These are phyloP conservation scores for Poecilia picta DNA, from an alignment of 2,797 vertebrate species.

Conservation along the genomic window DNA sequence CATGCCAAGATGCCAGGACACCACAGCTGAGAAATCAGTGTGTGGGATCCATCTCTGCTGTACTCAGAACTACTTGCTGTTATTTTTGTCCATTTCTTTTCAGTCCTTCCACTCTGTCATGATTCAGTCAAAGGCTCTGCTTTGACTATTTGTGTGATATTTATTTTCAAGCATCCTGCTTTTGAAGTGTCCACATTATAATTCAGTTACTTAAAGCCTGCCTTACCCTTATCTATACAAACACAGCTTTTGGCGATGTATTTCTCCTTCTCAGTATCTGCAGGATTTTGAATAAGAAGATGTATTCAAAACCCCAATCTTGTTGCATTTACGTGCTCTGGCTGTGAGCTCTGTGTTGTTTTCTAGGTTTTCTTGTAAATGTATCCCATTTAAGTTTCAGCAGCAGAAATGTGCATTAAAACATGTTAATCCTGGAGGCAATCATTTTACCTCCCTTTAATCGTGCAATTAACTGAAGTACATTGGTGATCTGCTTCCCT, in stretches of 20 bases:
- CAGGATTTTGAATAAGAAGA: neutral
- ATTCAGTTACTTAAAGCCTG: neutral
- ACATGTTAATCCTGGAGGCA: too few relatives aligned
- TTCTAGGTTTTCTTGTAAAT: neutral
- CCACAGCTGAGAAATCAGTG: conserved; percentile 39
- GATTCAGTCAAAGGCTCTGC: conserved; percentile 21
- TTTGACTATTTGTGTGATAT: conserved; percentile 6
- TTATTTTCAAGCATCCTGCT: conserved; percentile 43
- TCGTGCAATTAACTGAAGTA: neutral
- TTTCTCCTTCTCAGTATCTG: neutral
- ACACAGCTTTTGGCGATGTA: neutral
- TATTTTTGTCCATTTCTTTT: conserved; percentile 43
- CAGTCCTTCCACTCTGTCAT: conserved; percentile 17
- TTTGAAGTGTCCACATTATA: conserved; percentile 3
- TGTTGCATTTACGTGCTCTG: neutral
- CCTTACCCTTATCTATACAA: neutral
- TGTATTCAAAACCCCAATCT: neutral
- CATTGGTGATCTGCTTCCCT: neutral
- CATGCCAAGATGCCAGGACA: conserved; percentile 42
- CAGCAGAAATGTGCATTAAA: neutral
- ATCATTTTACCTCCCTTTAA: neutral
- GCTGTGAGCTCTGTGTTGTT: conserved; percentile 1
- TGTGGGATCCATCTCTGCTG: conserved; percentile 44
- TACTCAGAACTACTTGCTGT: conserved; percentile 33
- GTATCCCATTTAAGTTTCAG: neutral